Percentiles rank a stretch among this genome's conserved stretches.
These are phyloP conservation scores for Heliconius sara DNA, from an alignment of 2,888 invertebrate species.

Conservation along the genomic window DNA sequence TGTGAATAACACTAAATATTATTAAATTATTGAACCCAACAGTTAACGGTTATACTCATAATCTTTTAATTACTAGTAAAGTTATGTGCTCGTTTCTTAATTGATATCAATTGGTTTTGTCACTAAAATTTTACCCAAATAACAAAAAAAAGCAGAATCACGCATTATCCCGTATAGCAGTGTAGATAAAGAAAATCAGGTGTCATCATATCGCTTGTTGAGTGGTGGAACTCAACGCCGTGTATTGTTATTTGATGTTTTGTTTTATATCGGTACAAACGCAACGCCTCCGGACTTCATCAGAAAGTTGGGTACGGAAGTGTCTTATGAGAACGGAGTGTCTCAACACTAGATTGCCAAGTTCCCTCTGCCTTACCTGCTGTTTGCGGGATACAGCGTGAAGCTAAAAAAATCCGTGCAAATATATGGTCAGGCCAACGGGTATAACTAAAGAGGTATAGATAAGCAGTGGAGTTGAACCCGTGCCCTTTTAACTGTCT, in stretches of 20 bases:
- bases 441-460: no score
- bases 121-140: no score
- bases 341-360: not conserved
- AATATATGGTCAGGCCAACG: no score
- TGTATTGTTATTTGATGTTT: no score
- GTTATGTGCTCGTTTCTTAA: not conserved
- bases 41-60: slow-evolving; percentile 1
- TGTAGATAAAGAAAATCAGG: no score
- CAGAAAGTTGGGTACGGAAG: not conserved
- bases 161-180: no score
- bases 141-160: no score
- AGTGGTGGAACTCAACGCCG: no score
- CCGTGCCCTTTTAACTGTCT: not conserved
- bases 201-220: no score
- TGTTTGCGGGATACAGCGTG: not conserved
- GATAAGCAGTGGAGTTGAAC: not conserved
- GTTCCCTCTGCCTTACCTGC: not conserved
- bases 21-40: slow-evolving; percentile 8
- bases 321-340: not conserved
- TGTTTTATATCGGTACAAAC: not conserved
- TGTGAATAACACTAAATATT: slow-evolving; percentile 1
- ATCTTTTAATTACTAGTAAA: not conserved
- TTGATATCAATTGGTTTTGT: no score
- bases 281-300: not conserved
- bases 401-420: not conserved